Base-by-base conservation (phyloP, 2,888 invertebrate species). In the Antheraea yamamai region DNA sequence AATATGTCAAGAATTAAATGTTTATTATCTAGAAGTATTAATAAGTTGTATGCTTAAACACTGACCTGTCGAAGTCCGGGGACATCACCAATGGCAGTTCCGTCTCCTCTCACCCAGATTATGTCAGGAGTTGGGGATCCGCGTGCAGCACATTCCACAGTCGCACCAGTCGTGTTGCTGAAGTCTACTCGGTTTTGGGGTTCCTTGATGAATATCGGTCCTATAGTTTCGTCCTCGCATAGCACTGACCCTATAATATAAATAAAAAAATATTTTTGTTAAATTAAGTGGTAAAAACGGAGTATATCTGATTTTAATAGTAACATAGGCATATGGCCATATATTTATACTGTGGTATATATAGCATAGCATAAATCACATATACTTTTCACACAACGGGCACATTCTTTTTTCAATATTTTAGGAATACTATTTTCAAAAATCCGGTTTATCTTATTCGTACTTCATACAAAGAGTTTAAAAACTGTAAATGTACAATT, bases 111-210 rank as follows among this genome's bases (percentile, higher is more conserved):
- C 74, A 98, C 97, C 99, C 99, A 99, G 87, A 98, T 98, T 81
- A 99, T 97, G 90, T 98, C 97, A 75, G 98, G 98, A 81, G 97
- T 96, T 35, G 99, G 99, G 83, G 97, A 97, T 81, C 98, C 99
- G 85, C 97, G 96, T 20, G 98, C 98, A 81, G 98, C 97, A 90
- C 99, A 99, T 91, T 98, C 98, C 78, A 99, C 98, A 83, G 97
- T 97, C 78, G 98, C 97, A 85, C 98, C 98, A 76, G 98, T 98
- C 81, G 98, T 98, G 92, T 99, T 99, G 81, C 98, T 98, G 93
- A 99, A 98, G 93, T 98, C 98, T 81, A 99, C 97, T 84, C 98
- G 96, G 92, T 98, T 98, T 79, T 97, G 97, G 75, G 98, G 98
- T 95, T 98, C 98, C 85, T 97, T 97, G 85, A 98, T 96, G 92